A percentile compares a stretch with the other conserved stretches of the same genome.
These are phyloP conservation scores for Centropus unirufus DNA, from an alignment of 2,113 vertebrate species.

Conservation along the genomic window DNA sequence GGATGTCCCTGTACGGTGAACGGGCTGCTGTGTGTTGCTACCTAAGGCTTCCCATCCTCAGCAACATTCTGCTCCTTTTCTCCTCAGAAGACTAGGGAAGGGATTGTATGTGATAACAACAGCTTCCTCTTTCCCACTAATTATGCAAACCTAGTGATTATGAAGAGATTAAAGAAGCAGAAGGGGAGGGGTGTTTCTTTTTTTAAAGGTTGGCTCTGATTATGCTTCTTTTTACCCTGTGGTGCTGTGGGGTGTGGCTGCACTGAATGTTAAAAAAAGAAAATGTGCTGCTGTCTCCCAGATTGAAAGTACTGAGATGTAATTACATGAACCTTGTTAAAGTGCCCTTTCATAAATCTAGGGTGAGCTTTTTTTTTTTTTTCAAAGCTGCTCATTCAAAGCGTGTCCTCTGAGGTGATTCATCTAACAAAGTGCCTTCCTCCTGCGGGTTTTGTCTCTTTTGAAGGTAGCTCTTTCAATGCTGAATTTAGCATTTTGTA, in stretches of 20 bases:
- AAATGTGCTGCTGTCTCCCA: constrained; percentile 34
- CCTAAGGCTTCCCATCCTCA: neutral
- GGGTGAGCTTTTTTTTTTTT: neutral
- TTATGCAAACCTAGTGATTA: constrained; percentile 36
- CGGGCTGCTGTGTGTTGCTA: neutral
- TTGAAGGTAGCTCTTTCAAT: constrained; percentile 37
- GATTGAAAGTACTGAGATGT: constrained; percentile 34
- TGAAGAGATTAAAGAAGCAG: constrained; percentile 25
- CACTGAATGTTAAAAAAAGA: constrained; percentile 20
- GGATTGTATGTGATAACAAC: constrained; percentile 33
- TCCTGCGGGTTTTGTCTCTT: constrained; percentile 27
- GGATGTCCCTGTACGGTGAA: rapidly evolving
- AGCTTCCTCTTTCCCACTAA: constrained; percentile 55
- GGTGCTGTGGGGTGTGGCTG: constrained; percentile 42
- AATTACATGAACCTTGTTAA: constrained; percentile 34
- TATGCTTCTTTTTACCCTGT: neutral
- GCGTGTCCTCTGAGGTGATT: constrained; percentile 38
- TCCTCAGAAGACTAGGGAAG: neutral
- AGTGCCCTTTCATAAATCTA: constrained; percentile 13
- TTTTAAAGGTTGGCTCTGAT: constrained; percentile 6
- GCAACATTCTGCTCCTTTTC: neutral
- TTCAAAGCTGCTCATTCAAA: constrained; percentile 41
- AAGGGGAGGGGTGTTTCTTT: neutral
- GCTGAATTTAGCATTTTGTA: constrained; percentile 38
- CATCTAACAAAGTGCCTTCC: constrained; percentile 17